A percentile compares a stretch with the other conserved stretches of the same genome.
Conservation (phyloP, 2,888 invertebrate species). For the Drosophila pseudotakahashii region DNA sequence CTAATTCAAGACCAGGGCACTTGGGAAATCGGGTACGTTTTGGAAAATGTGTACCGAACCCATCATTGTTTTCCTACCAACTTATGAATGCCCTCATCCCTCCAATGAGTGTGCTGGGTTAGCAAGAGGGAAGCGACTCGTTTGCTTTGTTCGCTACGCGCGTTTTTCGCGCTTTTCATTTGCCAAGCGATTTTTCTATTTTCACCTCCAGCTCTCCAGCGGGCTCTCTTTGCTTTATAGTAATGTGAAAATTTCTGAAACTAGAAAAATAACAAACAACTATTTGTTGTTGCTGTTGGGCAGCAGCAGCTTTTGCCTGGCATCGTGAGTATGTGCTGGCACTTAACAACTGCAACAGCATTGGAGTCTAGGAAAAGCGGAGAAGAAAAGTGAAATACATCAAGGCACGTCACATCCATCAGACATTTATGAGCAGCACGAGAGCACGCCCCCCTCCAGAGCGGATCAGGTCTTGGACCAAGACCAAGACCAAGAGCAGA, state of each 20-base stretch:
- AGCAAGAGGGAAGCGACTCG: slow-evolving; percentile 34
- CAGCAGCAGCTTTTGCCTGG: slow-evolving; percentile 34
- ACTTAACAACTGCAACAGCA: slow-evolving; percentile 62
- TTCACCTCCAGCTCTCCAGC: slow-evolving; percentile 57
- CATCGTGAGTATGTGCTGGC: slow-evolving; percentile 64
- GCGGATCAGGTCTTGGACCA: slow-evolving; percentile 26
- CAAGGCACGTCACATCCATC: slow-evolving; percentile 78
- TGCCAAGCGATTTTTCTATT: slow-evolving; percentile 73
- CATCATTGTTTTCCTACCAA: slow-evolving; percentile 15
- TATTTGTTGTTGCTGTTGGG: slow-evolving; percentile 35
- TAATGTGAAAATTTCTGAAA: slow-evolving; percentile 73
- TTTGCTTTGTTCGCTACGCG: slow-evolving; percentile 74
- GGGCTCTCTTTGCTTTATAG: slow-evolving; percentile 68
- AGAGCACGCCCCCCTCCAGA: slow-evolving; percentile 69
- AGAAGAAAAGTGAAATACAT: slow-evolving; percentile 73
- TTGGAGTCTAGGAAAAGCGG: slow-evolving; percentile 47
- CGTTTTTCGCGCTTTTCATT: slow-evolving; percentile 74
- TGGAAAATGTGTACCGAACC: slow-evolving; percentile 1
- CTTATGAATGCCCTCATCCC: slow-evolving; percentile 13
- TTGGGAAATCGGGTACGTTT: slow-evolving; percentile 1
- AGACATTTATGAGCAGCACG: slow-evolving; percentile 76
- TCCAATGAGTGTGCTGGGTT: neutral
- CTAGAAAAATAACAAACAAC: slow-evolving; percentile 69
- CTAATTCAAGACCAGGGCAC: neutral
- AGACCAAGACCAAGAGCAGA: slow-evolving; percentile 43